Conservation (phyloP, 2,888 invertebrate genomes). For the Idaea dimidiata region DNA sequence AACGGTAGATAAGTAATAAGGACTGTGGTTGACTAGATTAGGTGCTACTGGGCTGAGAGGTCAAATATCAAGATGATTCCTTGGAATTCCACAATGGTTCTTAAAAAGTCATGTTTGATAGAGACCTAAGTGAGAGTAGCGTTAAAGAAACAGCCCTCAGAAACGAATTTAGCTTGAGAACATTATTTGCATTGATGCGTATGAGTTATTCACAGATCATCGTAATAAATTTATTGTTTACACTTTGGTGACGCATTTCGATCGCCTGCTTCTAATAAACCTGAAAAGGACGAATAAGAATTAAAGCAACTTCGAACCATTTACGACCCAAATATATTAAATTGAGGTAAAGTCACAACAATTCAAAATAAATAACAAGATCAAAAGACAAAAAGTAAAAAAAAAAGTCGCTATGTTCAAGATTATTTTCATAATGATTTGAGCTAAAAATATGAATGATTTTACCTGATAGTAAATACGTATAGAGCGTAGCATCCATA, state of each 20-base stretch:
- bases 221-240: slow-evolving; percentile 38
- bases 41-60: neutral
- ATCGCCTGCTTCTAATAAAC: slow-evolving; percentile 62
- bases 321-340: neutral
- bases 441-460: neutral
- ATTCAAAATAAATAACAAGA: too few relatives aligned
- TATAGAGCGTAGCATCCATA: slow-evolving; percentile 64
- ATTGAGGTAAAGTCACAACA: too few relatives aligned
- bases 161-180: slow-evolving; percentile 23
- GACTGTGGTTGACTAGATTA: neutral
- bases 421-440: neutral
- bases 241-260: slow-evolving; percentile 70
- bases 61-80: neutral
- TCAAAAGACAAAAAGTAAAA: too few relatives aligned
- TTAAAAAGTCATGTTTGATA: neutral
- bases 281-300: slow-evolving; percentile 38
- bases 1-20: neutral
- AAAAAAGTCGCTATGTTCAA: too few relatives aligned
- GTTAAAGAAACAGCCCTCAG: slow-evolving; percentile 4
- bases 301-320: neutral
- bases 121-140: neutral
- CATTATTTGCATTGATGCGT: slow-evolving; percentile 25
- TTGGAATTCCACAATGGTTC: neutral
- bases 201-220: slow-evolving; percentile 29
- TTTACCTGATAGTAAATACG: slow-evolving; percentile 55